Percentiles rank a stretch among this genome's conserved stretches.
phyloP scores from a whole-genome alignment of 2,113 vertebrate species.

The Potamarius usumacintae region DNA sequence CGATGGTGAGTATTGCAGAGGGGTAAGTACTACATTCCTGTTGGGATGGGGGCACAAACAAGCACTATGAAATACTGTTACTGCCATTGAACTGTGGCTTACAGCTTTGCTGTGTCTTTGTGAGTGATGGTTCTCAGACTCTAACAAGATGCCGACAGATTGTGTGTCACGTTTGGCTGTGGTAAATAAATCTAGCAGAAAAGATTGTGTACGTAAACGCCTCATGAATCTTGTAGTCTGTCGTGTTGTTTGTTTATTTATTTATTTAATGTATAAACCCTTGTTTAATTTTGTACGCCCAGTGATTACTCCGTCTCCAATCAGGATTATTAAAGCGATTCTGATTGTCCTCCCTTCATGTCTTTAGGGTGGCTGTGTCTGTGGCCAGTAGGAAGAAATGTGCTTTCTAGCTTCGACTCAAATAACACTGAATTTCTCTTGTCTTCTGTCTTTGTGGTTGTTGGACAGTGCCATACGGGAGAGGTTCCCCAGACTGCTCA shows the following conservation, averaged over 20 bases:
- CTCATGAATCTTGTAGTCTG: background rate
- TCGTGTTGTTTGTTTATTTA: too few species aligned
- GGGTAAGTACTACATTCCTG: slow-evolving; percentile 55
- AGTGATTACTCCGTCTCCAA: background rate
- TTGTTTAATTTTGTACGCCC: background rate
- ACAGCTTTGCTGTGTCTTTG: background rate
- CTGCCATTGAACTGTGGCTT: background rate
- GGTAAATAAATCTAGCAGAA: slow-evolving; percentile 1
- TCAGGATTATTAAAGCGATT: too few species aligned
- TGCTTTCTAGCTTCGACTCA: background rate
- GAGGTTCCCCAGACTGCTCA: slow-evolving; percentile 75
- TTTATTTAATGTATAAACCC: background rate
- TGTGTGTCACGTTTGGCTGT: background rate
- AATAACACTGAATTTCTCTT: slow-evolving; percentile 36
- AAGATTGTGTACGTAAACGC: background rate
- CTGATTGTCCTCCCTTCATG: background rate
- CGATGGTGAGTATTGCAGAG: slow-evolving; percentile 59
- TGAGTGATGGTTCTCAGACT: background rate
- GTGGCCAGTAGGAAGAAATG: background rate
- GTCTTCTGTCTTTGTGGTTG: slow-evolving; percentile 56
- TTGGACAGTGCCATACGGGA: slow-evolving; percentile 75
- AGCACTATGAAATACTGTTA: background rate
- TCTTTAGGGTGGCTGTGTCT: background rate
- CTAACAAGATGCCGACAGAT: background rate
- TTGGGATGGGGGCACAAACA: slow-evolving; percentile 6